Base-by-base conservation (phyloP, 2,888 invertebrate genomes). In the Hedychridium roseum region DNA sequence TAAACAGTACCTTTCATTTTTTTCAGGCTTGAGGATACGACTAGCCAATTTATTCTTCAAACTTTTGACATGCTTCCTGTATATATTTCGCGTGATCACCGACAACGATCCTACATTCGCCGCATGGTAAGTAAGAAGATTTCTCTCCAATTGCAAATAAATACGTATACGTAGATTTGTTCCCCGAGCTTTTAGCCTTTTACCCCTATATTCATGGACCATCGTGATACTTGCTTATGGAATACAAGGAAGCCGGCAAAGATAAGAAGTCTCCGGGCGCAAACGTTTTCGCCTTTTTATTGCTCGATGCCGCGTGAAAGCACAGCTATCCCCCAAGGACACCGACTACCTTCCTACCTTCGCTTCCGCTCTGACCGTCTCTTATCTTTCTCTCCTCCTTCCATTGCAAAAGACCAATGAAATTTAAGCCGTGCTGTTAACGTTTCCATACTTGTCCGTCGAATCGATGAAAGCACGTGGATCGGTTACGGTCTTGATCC, bases 11-110 rank as follows among this genome's bases (percentile, higher is more conserved):
- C n/a, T n/a, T n/a, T n/a, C n/a, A n/a, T n/a, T n/a, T n/a, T n/a
- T n/a, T n/a, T n/a, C 86, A 96, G 97, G 97, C 88, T 88, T 97
- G 82, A 90, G 97, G 80, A 97, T 98, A 83, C 92, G 98, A 79
- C 92, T 97, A 80, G 96, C 95, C 73, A 97, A 97, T 83, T 85
- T 98, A 82, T 89, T 97, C 83, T 93, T 97, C 86, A 98, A 98
- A 84, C 85, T 97, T 71, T 85, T 97, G 80, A 93, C 97, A 80
- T 97, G 97, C 83, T 86, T 95, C 80, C 87, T 98, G 79, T 98
- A 98, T 82, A 93, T 97, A 82, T 88, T 92, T 79, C 87, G 97
- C 73, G 96, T 96, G 64, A 86, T 92, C 79, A 89, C 91, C 74
- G 96, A 97, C 83, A 87, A 85, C 79, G 88, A 94, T 80, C 94